Evolutionary conservation across 2,888 invertebrate genomes (phyloP).

Genomic region (Microplitis manilae): DNA sequence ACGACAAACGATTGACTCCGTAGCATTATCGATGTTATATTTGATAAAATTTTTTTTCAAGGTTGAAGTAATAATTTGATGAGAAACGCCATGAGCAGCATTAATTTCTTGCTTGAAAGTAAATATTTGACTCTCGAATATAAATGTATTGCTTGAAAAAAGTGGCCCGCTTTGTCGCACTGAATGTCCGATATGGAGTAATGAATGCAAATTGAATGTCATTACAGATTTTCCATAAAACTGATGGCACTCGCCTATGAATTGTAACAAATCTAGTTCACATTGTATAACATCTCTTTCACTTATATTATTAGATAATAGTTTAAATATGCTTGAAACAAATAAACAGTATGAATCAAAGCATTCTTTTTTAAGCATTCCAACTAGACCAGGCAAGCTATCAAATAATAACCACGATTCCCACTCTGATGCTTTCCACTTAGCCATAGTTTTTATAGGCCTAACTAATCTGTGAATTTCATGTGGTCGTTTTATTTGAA

Average conservation of each 20-base stretch:
- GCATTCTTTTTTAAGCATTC: conserved; percentile 25
- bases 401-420: no score
- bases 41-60: neutral
- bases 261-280: conserved; percentile 31
- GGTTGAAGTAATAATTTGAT: conserved; percentile 33
- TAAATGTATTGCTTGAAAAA: conserved; percentile 38
- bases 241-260: conserved; percentile 35
- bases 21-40: neutral
- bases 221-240: conserved; percentile 29
- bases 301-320: conserved; percentile 24
- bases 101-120: conserved; percentile 27
- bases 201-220: conserved; percentile 37
- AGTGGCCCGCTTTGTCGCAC: conserved; percentile 34
- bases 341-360: conserved; percentile 30
- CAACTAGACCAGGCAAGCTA: conserved; percentile 35
- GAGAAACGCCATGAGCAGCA: conserved; percentile 28
- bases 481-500: no score
- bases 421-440: no score
- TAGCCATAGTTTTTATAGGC: no score
- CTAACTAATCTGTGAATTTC: no score
- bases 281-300: conserved; percentile 17
- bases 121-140: conserved; percentile 36
- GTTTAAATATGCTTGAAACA: conserved; percentile 20
- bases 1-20: neutral
- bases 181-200: conserved; percentile 29